Percentiles rank a stretch among this genome's conserved stretches.
phyloP scores from a whole-genome alignment of 2,888 invertebrate species.

The Cryptus viduatorius region DNA sequence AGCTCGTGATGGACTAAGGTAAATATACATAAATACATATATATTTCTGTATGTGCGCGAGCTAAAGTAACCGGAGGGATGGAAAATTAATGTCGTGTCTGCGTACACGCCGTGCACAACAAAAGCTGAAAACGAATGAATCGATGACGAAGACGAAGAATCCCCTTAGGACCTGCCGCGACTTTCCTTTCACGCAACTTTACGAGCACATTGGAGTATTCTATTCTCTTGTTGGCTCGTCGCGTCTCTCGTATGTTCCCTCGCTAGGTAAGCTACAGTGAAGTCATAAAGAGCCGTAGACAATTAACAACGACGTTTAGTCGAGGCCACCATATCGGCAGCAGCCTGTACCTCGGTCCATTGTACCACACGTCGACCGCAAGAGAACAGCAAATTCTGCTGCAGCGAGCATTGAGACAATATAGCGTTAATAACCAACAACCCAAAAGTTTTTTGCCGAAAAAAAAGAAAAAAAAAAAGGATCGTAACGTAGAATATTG shows the following conservation, averaged over 20 bases:
- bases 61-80: conserved; percentile 22
- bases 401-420: conserved; percentile 28
- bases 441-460: too few relatives aligned
- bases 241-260: conserved; percentile 17
- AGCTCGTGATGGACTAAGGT: conserved; percentile 30
- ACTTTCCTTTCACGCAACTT: conserved; percentile 68
- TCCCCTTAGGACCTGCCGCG: conserved; percentile 68
- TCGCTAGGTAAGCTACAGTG: conserved; percentile 47
- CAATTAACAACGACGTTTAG: conserved; percentile 71
- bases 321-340: conserved; percentile 24
- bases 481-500: too few relatives aligned
- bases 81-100: not conserved
- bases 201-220: conserved; percentile 60
- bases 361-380: not conserved
- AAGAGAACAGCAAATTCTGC: not conserved
- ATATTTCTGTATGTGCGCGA: conserved; percentile 1
- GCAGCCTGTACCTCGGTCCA: not conserved
- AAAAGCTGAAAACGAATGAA: conserved; percentile 68
- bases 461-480: too few relatives aligned
- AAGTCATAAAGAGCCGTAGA: conserved; percentile 68
- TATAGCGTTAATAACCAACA: not conserved
- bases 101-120: conserved; percentile 11
- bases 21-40: conserved; percentile 42
- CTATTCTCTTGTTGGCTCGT: conserved; percentile 24
- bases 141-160: conserved; percentile 72